Evolutionary conservation across 1,140 invertebrate species (phyloP), one percentile per base, ranked within the genome.

Genomic region (Campodea augens): DNA sequence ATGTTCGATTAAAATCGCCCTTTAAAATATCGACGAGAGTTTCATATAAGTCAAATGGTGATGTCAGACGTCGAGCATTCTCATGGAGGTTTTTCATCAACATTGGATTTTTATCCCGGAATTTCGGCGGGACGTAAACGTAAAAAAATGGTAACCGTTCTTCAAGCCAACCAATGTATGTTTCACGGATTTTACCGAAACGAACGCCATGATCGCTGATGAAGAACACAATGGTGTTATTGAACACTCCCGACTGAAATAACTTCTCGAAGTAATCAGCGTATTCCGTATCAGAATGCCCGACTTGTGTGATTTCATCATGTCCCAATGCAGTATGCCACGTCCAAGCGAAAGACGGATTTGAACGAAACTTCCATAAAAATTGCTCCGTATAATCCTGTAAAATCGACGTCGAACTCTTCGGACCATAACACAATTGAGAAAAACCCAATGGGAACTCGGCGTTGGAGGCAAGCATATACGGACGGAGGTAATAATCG

Each of bases 191-290:
- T 22, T 54, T 49, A 22, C 68, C 69, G 49, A 67, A 71, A 10
- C 71, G 47, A 48, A 68, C 61, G 5, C 72, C 73, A 51, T 75
- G 73, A 49, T 74, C 73, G 49, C 67, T 69, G 49, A 68, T 64
- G 27, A 72, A 62, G 27, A 74, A 53, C 0, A 74, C 27, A 0
- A 71, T 53, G 3, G 68, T 69, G 50, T 72, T 63, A 27, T 68
- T 44, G 15, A 32, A n/a, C 10, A 10, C n/a, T 10, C n/a, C n/a
- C n/a, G n/a, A n/a, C n/a, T n/a, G n/a, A n/a, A n/a, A n/a, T n/a
- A n/a, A n/a, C n/a, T n/a, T n/a, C n/a, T n/a, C n/a, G n/a, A n/a
- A n/a, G n/a, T n/a, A n/a, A n/a, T n/a, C n/a, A n/a, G n/a, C n/a
- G n/a, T n/a, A n/a, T n/a, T n/a, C n/a, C n/a, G n/a, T n/a, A n/a